These are phyloP conservation scores for Sarcophaga bullata DNA, from an alignment of 1,140 invertebrate genomes.

Conservation along the genomic window DNA sequence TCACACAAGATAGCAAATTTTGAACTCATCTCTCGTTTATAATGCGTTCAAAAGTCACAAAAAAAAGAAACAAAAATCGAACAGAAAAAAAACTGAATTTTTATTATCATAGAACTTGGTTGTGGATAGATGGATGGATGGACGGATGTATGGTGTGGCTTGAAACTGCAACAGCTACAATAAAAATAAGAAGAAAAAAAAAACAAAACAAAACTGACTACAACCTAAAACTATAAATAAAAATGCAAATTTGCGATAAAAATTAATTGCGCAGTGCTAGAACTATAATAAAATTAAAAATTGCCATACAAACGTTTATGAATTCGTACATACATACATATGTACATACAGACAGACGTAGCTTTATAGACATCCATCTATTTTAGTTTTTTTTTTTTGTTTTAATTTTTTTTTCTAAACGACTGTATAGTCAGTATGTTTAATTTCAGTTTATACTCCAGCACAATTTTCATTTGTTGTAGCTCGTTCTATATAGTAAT, in stretches of 20 bases:
- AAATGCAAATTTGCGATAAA: slow-evolving; percentile 61
- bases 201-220: slow-evolving; percentile 6
- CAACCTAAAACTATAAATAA: slow-evolving; percentile 45
- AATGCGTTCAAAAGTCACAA: slow-evolving; percentile 18
- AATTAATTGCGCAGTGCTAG: slow-evolving; percentile 62
- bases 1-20: not conserved
- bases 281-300: slow-evolving; percentile 10
- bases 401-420: too few relatives aligned
- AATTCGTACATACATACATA: not conserved
- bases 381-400: too few relatives aligned
- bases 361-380: too few relatives aligned
- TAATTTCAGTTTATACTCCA: too few relatives aligned
- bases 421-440: too few relatives aligned
- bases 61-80: too few relatives aligned
- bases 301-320: not conserved
- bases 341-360: too few relatives aligned
- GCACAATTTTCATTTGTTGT: too few relatives aligned
- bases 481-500: not conserved
- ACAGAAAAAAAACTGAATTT: not conserved
- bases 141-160: not conserved
- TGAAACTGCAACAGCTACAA: not conserved
- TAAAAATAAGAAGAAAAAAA: not conserved
- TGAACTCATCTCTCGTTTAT: not conserved
- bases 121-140: not conserved
- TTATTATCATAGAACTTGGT: not conserved